phyloP scores from a whole-genome alignment of 2,113 vertebrate species.

The Coreoperca whiteheadi region DNA sequence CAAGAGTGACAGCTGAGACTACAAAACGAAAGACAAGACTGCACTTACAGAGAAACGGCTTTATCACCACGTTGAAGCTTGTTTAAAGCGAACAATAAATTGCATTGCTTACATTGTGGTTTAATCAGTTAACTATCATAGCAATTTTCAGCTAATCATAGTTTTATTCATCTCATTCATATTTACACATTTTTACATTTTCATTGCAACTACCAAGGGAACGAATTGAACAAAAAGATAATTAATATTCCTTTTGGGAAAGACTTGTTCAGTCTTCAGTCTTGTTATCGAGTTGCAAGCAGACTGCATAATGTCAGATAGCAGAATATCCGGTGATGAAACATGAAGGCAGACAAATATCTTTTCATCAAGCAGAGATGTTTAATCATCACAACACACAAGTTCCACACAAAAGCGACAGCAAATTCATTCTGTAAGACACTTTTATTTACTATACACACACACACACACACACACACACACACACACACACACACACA shows the following conservation, averaged over 20 bases:
- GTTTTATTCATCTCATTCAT: neutral
- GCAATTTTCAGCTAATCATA: neutral
- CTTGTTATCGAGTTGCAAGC: neutral
- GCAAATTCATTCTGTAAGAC: neutral
- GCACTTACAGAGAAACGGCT: neutral
- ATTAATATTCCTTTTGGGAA: neutral
- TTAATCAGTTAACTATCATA: neutral
- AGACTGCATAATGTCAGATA: constrained; percentile 4
- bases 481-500: constrained; percentile 1
- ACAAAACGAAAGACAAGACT: constrained; percentile 31
- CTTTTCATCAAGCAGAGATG: neutral
- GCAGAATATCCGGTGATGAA: neutral
- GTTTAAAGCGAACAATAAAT: neutral
- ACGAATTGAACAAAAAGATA: neutral
- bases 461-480: neutral
- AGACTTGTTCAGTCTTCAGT: too few relatives aligned
- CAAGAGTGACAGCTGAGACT: constrained; percentile 59
- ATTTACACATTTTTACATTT: neutral
- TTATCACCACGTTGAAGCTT: neutral
- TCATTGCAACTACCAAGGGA: neutral
- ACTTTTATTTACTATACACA: too few relatives aligned
- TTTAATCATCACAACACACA: constrained; percentile 33
- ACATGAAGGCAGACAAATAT: constrained; percentile 17
- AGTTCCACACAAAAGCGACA: neutral
- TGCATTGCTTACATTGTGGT: neutral